Base-by-base conservation (phyloP, 2,888 invertebrate species). In the Oithona nana region DNA sequence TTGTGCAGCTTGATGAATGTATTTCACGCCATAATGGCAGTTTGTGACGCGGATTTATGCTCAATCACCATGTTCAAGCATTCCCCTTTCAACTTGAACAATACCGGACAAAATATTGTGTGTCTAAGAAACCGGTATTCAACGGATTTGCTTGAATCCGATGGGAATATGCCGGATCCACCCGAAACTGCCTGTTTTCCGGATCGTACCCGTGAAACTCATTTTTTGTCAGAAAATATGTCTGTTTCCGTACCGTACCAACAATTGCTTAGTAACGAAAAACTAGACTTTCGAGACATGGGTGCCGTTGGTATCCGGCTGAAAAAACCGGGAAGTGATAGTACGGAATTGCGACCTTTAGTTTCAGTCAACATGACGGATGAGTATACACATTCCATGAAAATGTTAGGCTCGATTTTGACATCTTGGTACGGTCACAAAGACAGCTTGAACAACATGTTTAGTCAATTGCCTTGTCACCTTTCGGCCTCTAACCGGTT, bases 211-310 rank as follows among this genome's bases (percentile, higher is more conserved):
- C 20, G 54, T 3, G 54, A 54, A 26, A 54, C 54, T 2, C 54
- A 54, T 54, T 54, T 54, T 26, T 24, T 54, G 6, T 54, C 54
- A 26, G 54, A 54, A 26, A 20, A 54, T 16, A 54, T 54, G 54
- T 16, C 16, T 39, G 54, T 24, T 16, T 20, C 54, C 26, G 54
- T 54, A 2, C 54, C 54, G 13, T 3, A 54, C 26, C 26, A 20
- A 6, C 54, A 54, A 26, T 26, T 54, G 11, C 22, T 54, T 26
- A 3, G 16, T 26, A 54, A 54, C 26, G 8, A 20, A 16, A 26
- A 20, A 3, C 11, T 54, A 22, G 3, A 20, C 6, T 26, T 26
- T 24, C 54, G 54, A 3, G 54, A 54, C 26, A 24, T 54, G 22
- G 54, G 3, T 2, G 20, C 54, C 3, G 26, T 54, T 3, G 54